Base-by-base conservation (phyloP, 2,113 vertebrate genomes). In the Pachyramphus minor region DNA sequence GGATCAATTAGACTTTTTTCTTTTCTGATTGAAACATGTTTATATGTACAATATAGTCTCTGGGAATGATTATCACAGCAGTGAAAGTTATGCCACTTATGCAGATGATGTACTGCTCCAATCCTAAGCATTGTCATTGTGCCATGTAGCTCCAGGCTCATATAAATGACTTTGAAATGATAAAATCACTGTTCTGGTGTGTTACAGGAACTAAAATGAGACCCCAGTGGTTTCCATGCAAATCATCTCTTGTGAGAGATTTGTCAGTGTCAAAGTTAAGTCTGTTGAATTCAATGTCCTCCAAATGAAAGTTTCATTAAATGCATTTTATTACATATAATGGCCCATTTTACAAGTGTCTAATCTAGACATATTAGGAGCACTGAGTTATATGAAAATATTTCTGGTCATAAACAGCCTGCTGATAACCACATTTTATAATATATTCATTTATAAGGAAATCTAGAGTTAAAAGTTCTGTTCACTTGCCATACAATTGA, bases 131-230 rank as follows among this genome's bases (percentile, higher is more conserved):
- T n/a, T 92, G 41, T 58, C 56, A 77, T 94, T 90, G 62, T 96
- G 88, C 89, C 89, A 90, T 89, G 64, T 90, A 88, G 90, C 75
- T 69, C 80, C 28, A 64, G 66, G 72, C 80, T 87, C 88, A 84
- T 92, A 92, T 87, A 92, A 90, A 97, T 95, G 85, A 93, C 74
- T 91, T 91, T 94, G 58, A 96, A 93, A 96, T 82, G 91, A 82
- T 92, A 95, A 96, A 89, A 96, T 95, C 95, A 82, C 92, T 90
- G 92, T 95, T 96, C 93, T 96, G 92, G 88, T 93, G 95, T 96
- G 91, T 95, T 93, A 95, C 88, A 93, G 93, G 90, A 92, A 75
- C 83, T 93, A 87, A 96, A 96, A 96, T 93, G 92, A 94, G 92
- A 94, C 93, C 86, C 92, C 79, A 75, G 90, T 94, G 80, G 79